These are phyloP conservation scores for Schizotus pectinicornis DNA, from an alignment of 2,888 invertebrate genomes.

Conservation along the genomic window DNA sequence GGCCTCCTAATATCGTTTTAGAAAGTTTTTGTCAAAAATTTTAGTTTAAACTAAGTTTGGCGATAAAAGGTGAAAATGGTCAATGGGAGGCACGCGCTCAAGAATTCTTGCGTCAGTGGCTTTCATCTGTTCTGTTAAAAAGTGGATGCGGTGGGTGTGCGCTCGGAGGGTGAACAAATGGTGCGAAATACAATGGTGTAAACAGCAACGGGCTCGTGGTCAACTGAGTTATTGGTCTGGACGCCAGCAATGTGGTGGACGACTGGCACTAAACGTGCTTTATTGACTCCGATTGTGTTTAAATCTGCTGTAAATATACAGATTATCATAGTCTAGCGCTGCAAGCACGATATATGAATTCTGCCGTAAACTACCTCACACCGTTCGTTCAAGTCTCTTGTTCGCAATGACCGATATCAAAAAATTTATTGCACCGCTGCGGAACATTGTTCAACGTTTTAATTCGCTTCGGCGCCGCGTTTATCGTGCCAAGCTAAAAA, in stretches of 20 bases:
- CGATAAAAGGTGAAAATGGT: too few species aligned
- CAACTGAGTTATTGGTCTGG: slow-evolving; percentile 45
- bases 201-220: slow-evolving; percentile 40
- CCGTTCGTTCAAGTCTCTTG: neutral
- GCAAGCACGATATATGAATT: slow-evolving; percentile 34
- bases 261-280: slow-evolving; percentile 46
- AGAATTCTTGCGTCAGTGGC: neutral
- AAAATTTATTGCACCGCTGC: too few species aligned
- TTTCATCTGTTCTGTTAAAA: slow-evolving; percentile 1
- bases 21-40: neutral
- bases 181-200: slow-evolving; percentile 31
- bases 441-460: neutral
- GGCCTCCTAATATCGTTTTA: too few species aligned
- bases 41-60: slow-evolving; percentile 7
- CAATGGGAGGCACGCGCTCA: too few species aligned
- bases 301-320: slow-evolving; percentile 46
- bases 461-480: neutral
- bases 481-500: neutral
- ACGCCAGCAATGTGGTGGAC: slow-evolving; percentile 27
- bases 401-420: neutral
- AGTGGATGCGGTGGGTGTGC: slow-evolving; percentile 8
- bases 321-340: slow-evolving; percentile 39
- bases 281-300: slow-evolving; percentile 42
- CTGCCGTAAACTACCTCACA: slow-evolving; percentile 11
- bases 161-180: slow-evolving; percentile 28